A percentile compares a stretch with the other conserved stretches of the same genome.
Conservation (phyloP, 2,888 invertebrate genomes). For the Cerceris rybyensis region DNA sequence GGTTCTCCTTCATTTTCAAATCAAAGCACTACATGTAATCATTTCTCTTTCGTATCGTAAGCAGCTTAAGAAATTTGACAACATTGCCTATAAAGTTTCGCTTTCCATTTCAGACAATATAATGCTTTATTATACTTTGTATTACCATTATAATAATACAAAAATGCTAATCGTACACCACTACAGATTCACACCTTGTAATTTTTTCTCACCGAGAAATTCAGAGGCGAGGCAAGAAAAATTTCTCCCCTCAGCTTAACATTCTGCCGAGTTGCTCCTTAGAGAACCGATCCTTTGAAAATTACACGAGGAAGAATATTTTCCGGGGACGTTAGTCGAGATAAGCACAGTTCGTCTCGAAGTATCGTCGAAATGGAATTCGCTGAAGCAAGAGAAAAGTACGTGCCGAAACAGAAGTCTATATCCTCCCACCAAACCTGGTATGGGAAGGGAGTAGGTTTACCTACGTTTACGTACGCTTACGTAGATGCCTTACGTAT, state of each 20-base stretch:
- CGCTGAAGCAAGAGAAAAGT: slow-evolving; percentile 38
- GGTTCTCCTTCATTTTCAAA: too few relatives aligned
- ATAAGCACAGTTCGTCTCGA: slow-evolving; percentile 35
- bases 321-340: not conserved
- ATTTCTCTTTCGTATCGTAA: too few relatives aligned
- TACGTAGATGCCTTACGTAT: slow-evolving; percentile 51
- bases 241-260: not conserved
- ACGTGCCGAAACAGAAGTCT: slow-evolving; percentile 53
- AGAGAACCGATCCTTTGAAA: not conserved
- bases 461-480: slow-evolving; percentile 39
- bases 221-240: not conserved
- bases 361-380: slow-evolving; percentile 42
- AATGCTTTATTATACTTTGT: too few relatives aligned
- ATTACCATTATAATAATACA: too few relatives aligned
- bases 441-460: not conserved
- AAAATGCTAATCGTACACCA: too few relatives aligned
- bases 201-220: not conserved
- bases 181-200: too few relatives aligned
- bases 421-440: slow-evolving; percentile 42
- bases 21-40: too few relatives aligned
- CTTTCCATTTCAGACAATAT: too few relatives aligned
- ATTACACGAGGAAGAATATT: not conserved
- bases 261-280: too few relatives aligned
- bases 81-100: too few relatives aligned
- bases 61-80: too few relatives aligned